Evolutionary conservation across 2,888 invertebrate genomes (phyloP).

Genomic region (Melanotus villosus): DNA sequence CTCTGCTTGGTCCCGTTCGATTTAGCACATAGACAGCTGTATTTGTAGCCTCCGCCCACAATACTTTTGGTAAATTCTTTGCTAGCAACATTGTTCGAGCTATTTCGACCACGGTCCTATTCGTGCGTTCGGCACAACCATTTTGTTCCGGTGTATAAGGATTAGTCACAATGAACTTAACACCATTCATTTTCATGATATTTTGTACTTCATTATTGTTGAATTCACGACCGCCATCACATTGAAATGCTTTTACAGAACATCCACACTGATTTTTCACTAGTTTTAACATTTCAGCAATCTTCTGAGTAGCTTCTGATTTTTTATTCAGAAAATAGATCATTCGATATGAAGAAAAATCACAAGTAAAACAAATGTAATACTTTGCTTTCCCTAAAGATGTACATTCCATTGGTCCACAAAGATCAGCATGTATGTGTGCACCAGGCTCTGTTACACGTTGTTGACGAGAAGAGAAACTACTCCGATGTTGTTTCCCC

Average conservation of each 20-base stretch:
- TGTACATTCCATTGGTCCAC: too few relatives aligned
- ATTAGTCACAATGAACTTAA: neutral
- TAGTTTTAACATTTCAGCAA: neutral
- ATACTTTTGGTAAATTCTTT: too few relatives aligned
- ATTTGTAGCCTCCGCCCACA: neutral
- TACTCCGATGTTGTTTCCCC: slow-evolving; percentile 42
- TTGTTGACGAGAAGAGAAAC: slow-evolving; percentile 36
- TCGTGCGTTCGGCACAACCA: neutral
- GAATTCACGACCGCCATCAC: neutral
- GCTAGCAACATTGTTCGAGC: too few relatives aligned
- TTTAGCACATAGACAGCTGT: neutral
- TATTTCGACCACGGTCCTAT: too few relatives aligned
- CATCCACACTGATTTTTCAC: too few relatives aligned
- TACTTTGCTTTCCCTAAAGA: too few relatives aligned
- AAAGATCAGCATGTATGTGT: slow-evolving; percentile 31
- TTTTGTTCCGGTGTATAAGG: neutral
- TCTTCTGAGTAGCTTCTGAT: neutral
- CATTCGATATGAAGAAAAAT: too few relatives aligned
- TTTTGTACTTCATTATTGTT: neutral
- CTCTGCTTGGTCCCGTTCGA: neutral
- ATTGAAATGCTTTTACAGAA: neutral
- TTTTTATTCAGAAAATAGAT: neutral
- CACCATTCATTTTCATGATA: neutral
- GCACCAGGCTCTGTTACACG: slow-evolving; percentile 49
- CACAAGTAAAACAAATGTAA: too few relatives aligned